Base-by-base conservation (phyloP, 2,113 vertebrate species). In the Pollachius pollachius region DNA sequence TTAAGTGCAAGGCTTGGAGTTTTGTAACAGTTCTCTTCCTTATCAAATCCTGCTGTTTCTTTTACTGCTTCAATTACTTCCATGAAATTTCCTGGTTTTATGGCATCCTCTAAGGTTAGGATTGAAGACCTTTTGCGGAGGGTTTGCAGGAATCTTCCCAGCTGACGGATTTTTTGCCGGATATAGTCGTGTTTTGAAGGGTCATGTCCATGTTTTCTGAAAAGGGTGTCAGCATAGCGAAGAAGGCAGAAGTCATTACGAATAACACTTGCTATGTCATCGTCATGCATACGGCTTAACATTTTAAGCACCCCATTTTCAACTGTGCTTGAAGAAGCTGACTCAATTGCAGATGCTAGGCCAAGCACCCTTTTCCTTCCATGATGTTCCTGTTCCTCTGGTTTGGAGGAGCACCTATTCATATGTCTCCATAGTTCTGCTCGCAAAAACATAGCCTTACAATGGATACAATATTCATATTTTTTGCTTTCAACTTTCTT, bases 1-100 rank as follows among this genome's bases (percentile, higher is more conserved):
- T 84, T 79, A 15, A 81, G 30, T 1, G 68, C 58, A 23, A 81
- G 76, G 64, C 73, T 81, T 54, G 81, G 75, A 16, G 64, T 71
- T 59, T 12, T 3, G 1, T 74, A 81, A 17, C 2, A 17, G 15
- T 27, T 61, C 17, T 23, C 4, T 19, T 66, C n/a, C 12, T 66
- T 41, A 16, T 74, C 65, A 64, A 74, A 68, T 23, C 54, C 61
- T 58, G 72, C 27, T 0, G 52, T 64, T 18, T 52, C 54, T 56
- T 69, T 59, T 15, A 74, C 72, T 19, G 65, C 54, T 37, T 64
- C 27, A 63, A 72, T 64, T 8, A 75, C 62, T 2, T 54, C 54
- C n/a, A 65, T 30, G 19, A 75, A 65, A 52, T 75, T 65, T 15
- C 0, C 27, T 65, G 73, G 63, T 60, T 62, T 60, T 7, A 65